Conservation (phyloP, 2,797 vertebrate genomes). For the Enteromius thamalakanensis region DNA sequence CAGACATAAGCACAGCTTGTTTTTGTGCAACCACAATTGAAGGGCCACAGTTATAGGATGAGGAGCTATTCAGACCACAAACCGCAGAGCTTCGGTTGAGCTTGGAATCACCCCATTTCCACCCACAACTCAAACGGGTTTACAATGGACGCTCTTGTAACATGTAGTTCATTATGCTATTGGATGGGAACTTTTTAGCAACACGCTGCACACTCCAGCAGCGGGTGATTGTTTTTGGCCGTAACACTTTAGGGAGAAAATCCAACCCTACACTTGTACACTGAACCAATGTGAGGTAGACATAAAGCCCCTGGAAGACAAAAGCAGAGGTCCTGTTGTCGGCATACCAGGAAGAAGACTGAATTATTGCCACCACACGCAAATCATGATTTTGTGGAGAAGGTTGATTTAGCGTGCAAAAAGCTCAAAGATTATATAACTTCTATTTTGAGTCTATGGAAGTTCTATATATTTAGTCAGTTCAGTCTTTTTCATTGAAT, state of each 20-base stretch:
- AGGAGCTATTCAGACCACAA: constrained; percentile 53
- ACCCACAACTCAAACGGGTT: constrained; percentile 5
- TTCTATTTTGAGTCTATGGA: background rate
- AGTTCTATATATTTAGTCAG: too few species aligned
- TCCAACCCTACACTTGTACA: constrained; percentile 31
- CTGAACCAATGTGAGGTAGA: constrained; percentile 35
- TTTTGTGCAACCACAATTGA: constrained; percentile 55
- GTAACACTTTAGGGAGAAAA: constrained; percentile 27
- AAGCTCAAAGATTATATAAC: background rate
- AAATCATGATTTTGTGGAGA: background rate
- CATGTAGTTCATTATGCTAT: constrained; percentile 10
- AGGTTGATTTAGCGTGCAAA: background rate
- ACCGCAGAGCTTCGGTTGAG: constrained; percentile 50
- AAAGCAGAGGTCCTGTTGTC: background rate
- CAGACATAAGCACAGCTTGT: constrained; percentile 54
- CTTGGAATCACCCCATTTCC: constrained; percentile 26
- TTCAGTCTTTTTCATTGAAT: background rate
- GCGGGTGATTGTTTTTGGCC: background rate
- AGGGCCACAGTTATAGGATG: constrained; percentile 23
- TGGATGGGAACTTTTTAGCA: constrained; percentile 26
- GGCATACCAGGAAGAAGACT: constrained; percentile 38
- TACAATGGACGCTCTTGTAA: constrained; percentile 23
- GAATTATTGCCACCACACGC: background rate
- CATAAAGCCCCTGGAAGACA: constrained; percentile 8
- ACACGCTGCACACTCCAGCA: constrained; percentile 1